Base-by-base conservation (phyloP, 2,888 invertebrate species). In the Lycaena phlaeas region DNA sequence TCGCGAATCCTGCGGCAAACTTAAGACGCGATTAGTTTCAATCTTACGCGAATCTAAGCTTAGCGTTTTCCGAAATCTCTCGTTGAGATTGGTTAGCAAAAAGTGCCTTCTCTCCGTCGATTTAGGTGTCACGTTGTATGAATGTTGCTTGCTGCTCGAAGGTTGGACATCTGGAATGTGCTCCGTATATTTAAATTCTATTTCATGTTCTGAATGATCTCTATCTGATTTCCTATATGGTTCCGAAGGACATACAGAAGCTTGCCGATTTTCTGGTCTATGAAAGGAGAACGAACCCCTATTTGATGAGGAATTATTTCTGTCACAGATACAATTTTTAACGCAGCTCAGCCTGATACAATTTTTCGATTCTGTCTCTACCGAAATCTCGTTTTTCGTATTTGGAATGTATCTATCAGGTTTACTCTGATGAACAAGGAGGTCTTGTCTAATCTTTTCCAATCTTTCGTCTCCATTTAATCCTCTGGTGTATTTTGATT, bases 171-270 rank as follows among this genome's bases (percentile, higher is more conserved):
- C 65, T 57, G 78, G 72, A 68, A 73, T 72, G 71, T 77, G 70
- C 61, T 84, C 82, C 43, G 75, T 75, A 48, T 82, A 84, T 55
- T 82, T 84, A 55, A 74, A 82, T 56, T 84, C 82, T 45, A 84
- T 82, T 29, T 84, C 82, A 56, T 74, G 74, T 55, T 84, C 82
- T 1, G 79, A 75, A 42, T 53, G 66, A 51, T 82, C 78, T 58
- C 63, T 74, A 3, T 61, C 59, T 11, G 52, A 37, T 38, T 50
- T 59, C 2, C 59, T 63, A 43, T 73, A 72, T 0, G 67, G 61
- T 44, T 75, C 77, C 4, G 71, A 73, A 3, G 66, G 68, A 36
- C 68, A 68, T 26, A 69, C 44, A 27, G 70, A 69, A 0, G 68
- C 60, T 38, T 72, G 68, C 41, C 69, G 56, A 28, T 74, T 62